Evolutionary conservation across 2,113 vertebrate species (phyloP), one percentile per base, ranked within the genome.

Genomic region (Dendropsophus ebraccatus): DNA sequence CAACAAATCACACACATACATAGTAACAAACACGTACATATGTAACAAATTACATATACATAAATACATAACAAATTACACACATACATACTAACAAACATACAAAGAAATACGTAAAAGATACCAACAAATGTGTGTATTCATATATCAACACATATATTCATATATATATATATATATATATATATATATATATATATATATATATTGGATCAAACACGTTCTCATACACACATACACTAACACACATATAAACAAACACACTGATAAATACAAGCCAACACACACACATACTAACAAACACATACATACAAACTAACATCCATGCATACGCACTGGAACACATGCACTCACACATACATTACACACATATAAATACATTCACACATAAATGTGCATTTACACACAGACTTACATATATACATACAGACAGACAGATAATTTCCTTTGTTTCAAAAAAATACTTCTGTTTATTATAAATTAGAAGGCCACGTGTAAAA

Each of bases 381-480:
- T 8, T 3, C 65, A 69, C 16, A 69, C 17, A 32, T 35, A 69
- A 1, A 19, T 9, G 17, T 16, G 21, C 7, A 58, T 17, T n/a
- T 5, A 69, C 65, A 35, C 1, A 65, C 5, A 35, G 2, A 69
- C 32, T 16, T 14, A 25, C 41, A 62, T 21, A 37, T 7, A 65
- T 10, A 45, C 28, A 41, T 32, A 47, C 41, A 19, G 45, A 78
- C 23, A 78, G 17, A 49, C 28, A 41, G 8, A 62, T 10, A 11
- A 30, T 47, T 35, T 25, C 4, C 87, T 94, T 95, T 91, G 90
- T 96, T 97, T 92, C 97, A 98, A 99, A 98, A 99, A 99, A 99
- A 98, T 95, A 93, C 91, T 62, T 30, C 54, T 96, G 92, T 97
- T 99, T 99, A 99, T 97, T 99, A 98, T 98, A 99, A 99, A 97